Evolutionary conservation across 1,140 invertebrate genomes (phyloP).

Genomic region (Acromyrmex charruanus): DNA sequence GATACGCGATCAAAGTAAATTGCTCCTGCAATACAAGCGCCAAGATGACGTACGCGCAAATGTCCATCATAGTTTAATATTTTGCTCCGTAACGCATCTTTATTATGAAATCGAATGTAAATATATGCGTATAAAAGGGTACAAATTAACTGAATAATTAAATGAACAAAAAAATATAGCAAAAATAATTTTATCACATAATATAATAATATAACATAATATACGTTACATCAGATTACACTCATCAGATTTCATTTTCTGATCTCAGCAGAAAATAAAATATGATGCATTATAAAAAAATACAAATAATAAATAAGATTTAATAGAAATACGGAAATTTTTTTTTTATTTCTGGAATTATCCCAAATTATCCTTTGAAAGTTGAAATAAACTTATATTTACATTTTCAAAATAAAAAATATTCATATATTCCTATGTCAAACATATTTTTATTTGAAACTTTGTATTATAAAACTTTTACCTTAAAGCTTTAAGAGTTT

Average conservation of each 20-base stretch:
- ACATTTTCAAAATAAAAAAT: too few relatives aligned
- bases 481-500: not conserved
- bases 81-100: not conserved
- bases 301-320: not conserved
- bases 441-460: too few relatives aligned
- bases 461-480: too few relatives aligned
- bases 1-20: constrained; percentile 56
- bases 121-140: not conserved
- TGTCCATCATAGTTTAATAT: not conserved
- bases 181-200: not conserved
- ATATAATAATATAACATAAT: not conserved
- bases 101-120: not conserved
- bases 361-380: too few relatives aligned
- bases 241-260: not conserved
- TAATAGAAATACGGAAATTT: too few relatives aligned
- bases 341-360: too few relatives aligned
- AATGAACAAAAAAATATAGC: not conserved
- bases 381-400: too few relatives aligned
- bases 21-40: constrained; percentile 25
- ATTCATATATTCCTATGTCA: too few relatives aligned
- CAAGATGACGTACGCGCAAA: constrained; percentile 29
- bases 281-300: not conserved
- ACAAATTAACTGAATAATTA: constrained; percentile 1
- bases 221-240: not conserved
- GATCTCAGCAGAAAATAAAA: not conserved